phyloP scores from a whole-genome alignment of 2,888 invertebrate genomes.

The Sthenelais limicola region DNA sequence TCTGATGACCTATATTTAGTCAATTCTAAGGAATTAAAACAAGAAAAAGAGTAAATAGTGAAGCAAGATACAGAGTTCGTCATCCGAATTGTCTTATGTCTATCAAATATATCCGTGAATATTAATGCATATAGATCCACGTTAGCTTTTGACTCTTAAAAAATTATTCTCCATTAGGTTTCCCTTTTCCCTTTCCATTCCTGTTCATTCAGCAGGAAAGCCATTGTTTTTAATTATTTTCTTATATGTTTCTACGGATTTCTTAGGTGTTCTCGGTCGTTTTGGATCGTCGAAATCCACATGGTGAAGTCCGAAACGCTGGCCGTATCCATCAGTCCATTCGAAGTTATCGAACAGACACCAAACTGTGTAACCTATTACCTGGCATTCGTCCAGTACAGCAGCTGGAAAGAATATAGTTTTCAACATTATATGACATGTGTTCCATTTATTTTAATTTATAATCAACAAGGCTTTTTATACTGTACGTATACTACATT shows the following conservation, averaged over 20 bases:
- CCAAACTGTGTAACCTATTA: constrained; percentile 82
- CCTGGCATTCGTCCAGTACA: constrained; percentile 56
- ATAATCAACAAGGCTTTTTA: not conserved
- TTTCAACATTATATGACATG: too few relatives aligned
- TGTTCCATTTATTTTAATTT: not conserved
- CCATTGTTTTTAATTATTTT: constrained; percentile 44
- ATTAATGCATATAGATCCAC: too few relatives aligned
- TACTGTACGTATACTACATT: not conserved
- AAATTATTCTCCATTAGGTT: not conserved
- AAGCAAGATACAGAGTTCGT: too few relatives aligned
- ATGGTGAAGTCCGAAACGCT: constrained; percentile 79
- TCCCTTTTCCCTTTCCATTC: not conserved
- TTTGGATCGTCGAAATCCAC: constrained; percentile 81
- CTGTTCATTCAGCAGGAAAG: not conserved
- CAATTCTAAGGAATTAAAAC: too few relatives aligned
- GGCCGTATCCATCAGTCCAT: constrained; percentile 83
- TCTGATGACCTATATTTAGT: too few relatives aligned
- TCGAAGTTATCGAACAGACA: constrained; percentile 86
- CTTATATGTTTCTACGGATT: constrained; percentile 72
- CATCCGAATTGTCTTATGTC: too few relatives aligned
- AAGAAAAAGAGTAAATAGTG: too few relatives aligned
- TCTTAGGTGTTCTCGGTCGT: constrained; percentile 79
- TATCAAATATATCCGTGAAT: too few relatives aligned
- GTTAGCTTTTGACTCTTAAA: too few relatives aligned
- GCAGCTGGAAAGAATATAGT: constrained; percentile 43